Evolutionary conservation across 2,113 vertebrate genomes (phyloP), one percentile per base, ranked within the genome.

Genomic region (Aptenodytes patagonicus): DNA sequence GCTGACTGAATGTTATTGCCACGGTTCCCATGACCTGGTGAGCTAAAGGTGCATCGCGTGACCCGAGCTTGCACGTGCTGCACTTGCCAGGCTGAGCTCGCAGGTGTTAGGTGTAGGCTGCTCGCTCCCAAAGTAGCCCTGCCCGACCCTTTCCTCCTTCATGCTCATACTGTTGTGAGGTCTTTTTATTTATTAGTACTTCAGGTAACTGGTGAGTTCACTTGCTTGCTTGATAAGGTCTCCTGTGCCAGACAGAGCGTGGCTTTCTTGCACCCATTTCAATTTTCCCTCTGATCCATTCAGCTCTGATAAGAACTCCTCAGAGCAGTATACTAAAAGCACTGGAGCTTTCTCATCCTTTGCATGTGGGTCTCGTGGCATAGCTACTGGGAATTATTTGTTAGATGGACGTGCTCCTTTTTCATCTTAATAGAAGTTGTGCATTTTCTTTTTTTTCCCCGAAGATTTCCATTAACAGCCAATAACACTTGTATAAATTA

Each of bases 51-150:
- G 26, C 2, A 0, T 21, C 3, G 8, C 13, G 25, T 51, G 38
- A 65, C 34, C 21, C 0, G 0, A 32, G 13, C 46, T 58, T 17
- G 10, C 20, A 6, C 1, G 1, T 4, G 8, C 60, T 13, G 5
- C 3, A 4, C 17, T 44, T 44, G 54, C 44, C 42, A 47, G 47
- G 32, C 19, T 66, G 60, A 22, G 73, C n/a, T 54, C 6, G 2
- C 0, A 0, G 62, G 26, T 0, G 0, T 38, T 72, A 26, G 38
- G 6, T 47, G 36, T 2, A 62, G 58, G 54, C 36, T 86, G 31
- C 34, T 92, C 3, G 3, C 13, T 81, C 40, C 40, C 69, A 54
- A 6, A 38, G 42, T 51, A 60, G 26, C 44, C 13, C 17, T 44
- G 12, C 22, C 34, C 2, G 7, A 60, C 49, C 24, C 44, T 90